These are phyloP conservation scores for Microplitis demolitor DNA, from an alignment of 1,140 invertebrate genomes.

Conservation along the genomic window DNA sequence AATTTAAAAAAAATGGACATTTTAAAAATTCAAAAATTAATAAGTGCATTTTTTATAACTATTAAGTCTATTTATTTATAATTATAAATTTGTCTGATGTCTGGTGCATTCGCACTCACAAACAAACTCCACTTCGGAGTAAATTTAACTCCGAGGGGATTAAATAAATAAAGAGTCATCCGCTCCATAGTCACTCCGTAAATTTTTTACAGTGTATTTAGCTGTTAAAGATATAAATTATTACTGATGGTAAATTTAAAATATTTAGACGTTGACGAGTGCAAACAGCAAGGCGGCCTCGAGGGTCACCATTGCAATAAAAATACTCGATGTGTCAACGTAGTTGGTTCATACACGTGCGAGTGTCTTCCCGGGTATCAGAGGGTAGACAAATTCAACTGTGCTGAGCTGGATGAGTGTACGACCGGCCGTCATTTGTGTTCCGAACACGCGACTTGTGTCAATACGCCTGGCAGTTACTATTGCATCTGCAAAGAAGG, in stretches of 20 bases:
- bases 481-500: constrained; percentile 81
- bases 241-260: background rate
- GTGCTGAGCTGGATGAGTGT: constrained; percentile 83
- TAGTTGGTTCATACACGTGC: constrained; percentile 78
- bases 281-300: constrained; percentile 71
- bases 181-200: too few species aligned
- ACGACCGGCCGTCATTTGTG: constrained; percentile 71
- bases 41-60: too few species aligned
- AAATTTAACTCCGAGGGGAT: too few species aligned
- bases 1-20: too few species aligned
- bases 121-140: too few species aligned
- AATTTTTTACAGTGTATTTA: too few species aligned
- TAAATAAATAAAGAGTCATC: too few species aligned
- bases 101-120: too few species aligned
- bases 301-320: constrained; percentile 81
- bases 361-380: constrained; percentile 81
- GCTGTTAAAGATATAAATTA: background rate
- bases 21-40: too few species aligned
- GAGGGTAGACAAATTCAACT: constrained; percentile 77
- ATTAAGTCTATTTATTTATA: too few species aligned
- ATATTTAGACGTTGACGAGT: constrained; percentile 81
- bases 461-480: constrained; percentile 86
- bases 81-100: too few species aligned
- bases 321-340: constrained; percentile 82
- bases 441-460: constrained; percentile 78